A percentile compares a stretch with the other conserved stretches of the same genome.
Conservation (phyloP, 2,797 vertebrate species). For the Odontamblyopus rebecca region DNA sequence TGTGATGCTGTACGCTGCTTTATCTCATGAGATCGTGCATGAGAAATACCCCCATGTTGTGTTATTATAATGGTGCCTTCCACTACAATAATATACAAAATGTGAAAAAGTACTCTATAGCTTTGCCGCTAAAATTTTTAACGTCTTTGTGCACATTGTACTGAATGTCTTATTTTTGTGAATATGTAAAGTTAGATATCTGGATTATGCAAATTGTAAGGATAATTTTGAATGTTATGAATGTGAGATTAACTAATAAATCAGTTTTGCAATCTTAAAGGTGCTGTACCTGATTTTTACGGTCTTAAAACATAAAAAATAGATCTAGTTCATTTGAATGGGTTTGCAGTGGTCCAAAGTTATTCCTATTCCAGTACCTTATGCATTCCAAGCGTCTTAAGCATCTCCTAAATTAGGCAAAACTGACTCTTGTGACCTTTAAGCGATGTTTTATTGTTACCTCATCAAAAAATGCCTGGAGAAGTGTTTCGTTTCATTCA, state of each 20-base stretch:
- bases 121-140: neutral
- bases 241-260: slow-evolving; percentile 48
- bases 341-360: too few relatives aligned
- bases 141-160: slow-evolving; percentile 1
- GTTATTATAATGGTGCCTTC: slow-evolving; percentile 58
- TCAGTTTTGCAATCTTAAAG: slow-evolving; percentile 12
- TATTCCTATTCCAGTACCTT: too few relatives aligned
- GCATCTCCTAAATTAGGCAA: too few relatives aligned
- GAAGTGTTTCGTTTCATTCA: too few relatives aligned
- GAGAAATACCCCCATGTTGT: slow-evolving; percentile 33
- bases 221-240: slow-evolving; percentile 44
- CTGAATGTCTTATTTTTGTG: slow-evolving; percentile 12
- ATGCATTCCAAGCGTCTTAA: too few relatives aligned
- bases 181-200: slow-evolving; percentile 11
- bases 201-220: slow-evolving; percentile 48
- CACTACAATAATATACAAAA: slow-evolving; percentile 16
- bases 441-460: too few relatives aligned
- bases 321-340: too few relatives aligned
- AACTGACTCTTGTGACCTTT: too few relatives aligned
- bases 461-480: too few relatives aligned
- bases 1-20: slow-evolving; percentile 56
- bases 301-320: too few relatives aligned
- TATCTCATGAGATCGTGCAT: slow-evolving; percentile 50
- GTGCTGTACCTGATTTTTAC: too few relatives aligned
- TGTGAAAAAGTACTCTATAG: slow-evolving; percentile 12